Conservation (phyloP, 2,113 vertebrate genomes). For the Triplophysa rosa region DNA sequence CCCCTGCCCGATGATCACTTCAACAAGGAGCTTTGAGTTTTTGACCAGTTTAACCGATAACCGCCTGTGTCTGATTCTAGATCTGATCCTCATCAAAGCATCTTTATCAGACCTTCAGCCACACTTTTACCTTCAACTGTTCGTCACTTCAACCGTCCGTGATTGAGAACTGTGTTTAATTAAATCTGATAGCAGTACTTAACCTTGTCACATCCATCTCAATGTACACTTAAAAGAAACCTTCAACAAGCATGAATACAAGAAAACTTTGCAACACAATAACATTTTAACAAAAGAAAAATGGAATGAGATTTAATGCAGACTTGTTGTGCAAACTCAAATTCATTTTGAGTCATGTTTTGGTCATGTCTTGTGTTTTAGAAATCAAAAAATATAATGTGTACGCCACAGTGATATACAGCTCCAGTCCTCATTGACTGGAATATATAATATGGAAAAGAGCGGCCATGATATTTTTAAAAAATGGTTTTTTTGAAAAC, state of each 20-base stretch:
- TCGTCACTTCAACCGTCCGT: neutral
- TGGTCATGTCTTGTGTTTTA: no score
- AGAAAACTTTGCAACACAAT: no score
- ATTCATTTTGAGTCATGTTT: no score
- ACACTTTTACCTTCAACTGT: neutral
- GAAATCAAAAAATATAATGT: no score
- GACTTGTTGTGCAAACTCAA: no score
- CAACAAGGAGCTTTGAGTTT: slow-evolving; percentile 1
- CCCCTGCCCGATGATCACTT: neutral
- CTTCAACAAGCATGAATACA: neutral
- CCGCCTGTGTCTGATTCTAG: neutral
- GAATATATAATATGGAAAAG: no score
- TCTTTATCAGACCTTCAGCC: neutral
- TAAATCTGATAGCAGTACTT: neutral
- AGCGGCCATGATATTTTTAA: no score
- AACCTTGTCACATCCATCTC: slow-evolving; percentile 17
- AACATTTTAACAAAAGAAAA: no score
- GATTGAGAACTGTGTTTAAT: neutral
- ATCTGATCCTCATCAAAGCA: slow-evolving; percentile 14
- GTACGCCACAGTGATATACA: neutral
- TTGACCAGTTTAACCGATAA: slow-evolving; percentile 1
- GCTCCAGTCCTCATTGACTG: no score
- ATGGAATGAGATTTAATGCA: no score
- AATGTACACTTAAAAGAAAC: neutral
- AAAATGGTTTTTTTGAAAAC: no score